Conservation (phyloP, 64 coral and sea anemone genomes). For the Anthopleura sola region DNA sequence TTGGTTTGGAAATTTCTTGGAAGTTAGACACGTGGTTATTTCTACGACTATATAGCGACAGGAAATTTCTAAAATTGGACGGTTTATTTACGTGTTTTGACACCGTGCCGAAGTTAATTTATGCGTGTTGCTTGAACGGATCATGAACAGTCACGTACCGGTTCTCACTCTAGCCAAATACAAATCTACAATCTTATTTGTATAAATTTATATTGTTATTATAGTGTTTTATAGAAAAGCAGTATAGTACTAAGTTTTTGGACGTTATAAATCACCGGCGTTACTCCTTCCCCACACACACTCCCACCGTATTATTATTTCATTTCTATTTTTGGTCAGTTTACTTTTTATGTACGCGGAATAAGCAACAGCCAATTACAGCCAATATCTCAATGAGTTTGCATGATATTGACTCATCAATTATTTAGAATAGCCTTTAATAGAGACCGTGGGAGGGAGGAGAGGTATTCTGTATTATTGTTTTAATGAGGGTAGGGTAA, state of each 20-base stretch:
- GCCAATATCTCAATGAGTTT: background rate
- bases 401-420: background rate
- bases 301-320: background rate
- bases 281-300: background rate
- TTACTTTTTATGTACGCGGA: background rate
- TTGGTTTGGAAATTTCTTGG: background rate
- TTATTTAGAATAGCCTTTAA: too few relatives aligned
- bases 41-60: background rate
- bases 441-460: background rate
- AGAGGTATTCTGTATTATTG: background rate
- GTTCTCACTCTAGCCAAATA: background rate
- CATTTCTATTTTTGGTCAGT: background rate
- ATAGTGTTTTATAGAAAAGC: background rate
- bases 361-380: background rate
- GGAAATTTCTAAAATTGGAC: background rate
- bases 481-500: background rate
- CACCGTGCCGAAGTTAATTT: background rate
- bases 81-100: conserved; percentile 1
- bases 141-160: background rate
- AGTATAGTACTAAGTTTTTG: background rate
- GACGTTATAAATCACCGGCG: background rate
- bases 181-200: background rate
- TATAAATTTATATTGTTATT: background rate
- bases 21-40: background rate
- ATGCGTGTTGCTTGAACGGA: background rate